Evolutionary conservation across 2,113 vertebrate species (phyloP).

Genomic region (Cyrtonyx montezumae): DNA sequence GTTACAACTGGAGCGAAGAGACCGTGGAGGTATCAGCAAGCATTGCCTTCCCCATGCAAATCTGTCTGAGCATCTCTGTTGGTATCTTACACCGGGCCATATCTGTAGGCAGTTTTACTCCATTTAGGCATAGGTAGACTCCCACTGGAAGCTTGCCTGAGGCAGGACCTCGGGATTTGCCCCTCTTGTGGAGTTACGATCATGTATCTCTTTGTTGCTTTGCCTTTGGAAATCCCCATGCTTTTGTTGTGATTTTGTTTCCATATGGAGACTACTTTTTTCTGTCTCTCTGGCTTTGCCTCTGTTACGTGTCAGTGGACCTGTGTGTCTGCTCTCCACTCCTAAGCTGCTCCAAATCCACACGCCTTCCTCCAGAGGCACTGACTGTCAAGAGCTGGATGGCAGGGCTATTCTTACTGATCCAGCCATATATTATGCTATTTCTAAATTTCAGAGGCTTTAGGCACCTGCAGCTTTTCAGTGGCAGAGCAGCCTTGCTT

Average conservation of each 20-base stretch:
- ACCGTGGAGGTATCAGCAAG: conserved; percentile 1
- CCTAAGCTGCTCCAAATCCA: conserved; percentile 35
- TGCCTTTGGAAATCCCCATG: conserved; percentile 21
- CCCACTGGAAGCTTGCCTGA: conserved; percentile 46
- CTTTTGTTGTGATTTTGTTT: conserved; percentile 28
- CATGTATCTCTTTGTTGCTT: conserved; percentile 45
- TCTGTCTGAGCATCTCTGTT: neutral
- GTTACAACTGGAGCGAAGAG: neutral
- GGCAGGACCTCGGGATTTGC: conserved; percentile 62
- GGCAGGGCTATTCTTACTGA: conserved; percentile 38
- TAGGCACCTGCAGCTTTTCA: conserved; percentile 27
- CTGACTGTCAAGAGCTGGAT: conserved; percentile 33
- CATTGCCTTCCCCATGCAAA: neutral
- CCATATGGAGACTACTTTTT: neutral
- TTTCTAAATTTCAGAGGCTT: conserved; percentile 33
- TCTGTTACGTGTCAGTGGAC: neutral
- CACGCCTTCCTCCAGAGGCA: conserved; percentile 12
- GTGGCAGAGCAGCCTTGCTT: conserved; percentile 12
- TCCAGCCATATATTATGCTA: neutral
- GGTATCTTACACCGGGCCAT: neutral
- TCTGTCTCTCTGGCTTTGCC: conserved; percentile 40
- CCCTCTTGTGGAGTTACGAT: conserved; percentile 56
- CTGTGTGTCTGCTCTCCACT: conserved; percentile 25
- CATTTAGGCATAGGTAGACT: conserved; percentile 20
- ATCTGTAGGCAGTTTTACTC: conserved; percentile 20